phyloP scores from a whole-genome alignment of 2,888 invertebrate genomes.

The Melinaea menophilus region DNA sequence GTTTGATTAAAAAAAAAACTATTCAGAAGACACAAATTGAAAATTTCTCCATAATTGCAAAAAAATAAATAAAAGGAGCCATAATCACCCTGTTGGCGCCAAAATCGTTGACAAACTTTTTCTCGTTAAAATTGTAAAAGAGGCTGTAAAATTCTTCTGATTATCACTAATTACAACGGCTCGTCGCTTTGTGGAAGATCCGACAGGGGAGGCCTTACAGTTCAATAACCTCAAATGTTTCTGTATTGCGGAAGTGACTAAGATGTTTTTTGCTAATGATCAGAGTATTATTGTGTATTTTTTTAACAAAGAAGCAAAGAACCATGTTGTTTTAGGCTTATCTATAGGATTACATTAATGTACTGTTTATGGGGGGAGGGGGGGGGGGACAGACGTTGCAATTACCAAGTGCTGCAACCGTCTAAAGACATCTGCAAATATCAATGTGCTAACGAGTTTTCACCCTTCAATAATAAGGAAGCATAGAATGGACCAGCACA shows the following conservation, averaged over 20 bases:
- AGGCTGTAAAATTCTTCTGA: conserved; percentile 53
- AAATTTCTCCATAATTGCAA: conserved; percentile 5
- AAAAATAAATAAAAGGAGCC: conserved; percentile 15
- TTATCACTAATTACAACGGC: conserved; percentile 68
- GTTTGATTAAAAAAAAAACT: background rate
- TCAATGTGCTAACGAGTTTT: too few species aligned
- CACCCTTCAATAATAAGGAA: too few species aligned
- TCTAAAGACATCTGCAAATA: too few species aligned
- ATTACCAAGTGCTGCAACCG: too few species aligned
- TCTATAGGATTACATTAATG: too few species aligned
- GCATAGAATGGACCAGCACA: too few species aligned
- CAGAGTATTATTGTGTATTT: conserved; percentile 24
- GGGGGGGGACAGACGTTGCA: too few species aligned
- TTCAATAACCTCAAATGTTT: conserved; percentile 60
- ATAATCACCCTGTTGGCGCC: conserved; percentile 27
- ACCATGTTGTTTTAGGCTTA: background rate
- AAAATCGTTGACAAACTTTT: conserved; percentile 39
- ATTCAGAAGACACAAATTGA: conserved; percentile 6
- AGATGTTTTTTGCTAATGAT: conserved; percentile 36
- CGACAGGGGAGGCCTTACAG: conserved; percentile 46
- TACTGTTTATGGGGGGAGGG: too few species aligned
- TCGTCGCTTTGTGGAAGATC: conserved; percentile 47
- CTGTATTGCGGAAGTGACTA: conserved; percentile 44
- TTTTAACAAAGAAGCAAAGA: conserved; percentile 13
- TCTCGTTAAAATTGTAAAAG: conserved; percentile 52